Percentiles rank a stretch among this genome's conserved stretches.
These are phyloP conservation scores for Phrynocephalus versicolor DNA, from an alignment of 2,113 vertebrate species.

Conservation along the genomic window DNA sequence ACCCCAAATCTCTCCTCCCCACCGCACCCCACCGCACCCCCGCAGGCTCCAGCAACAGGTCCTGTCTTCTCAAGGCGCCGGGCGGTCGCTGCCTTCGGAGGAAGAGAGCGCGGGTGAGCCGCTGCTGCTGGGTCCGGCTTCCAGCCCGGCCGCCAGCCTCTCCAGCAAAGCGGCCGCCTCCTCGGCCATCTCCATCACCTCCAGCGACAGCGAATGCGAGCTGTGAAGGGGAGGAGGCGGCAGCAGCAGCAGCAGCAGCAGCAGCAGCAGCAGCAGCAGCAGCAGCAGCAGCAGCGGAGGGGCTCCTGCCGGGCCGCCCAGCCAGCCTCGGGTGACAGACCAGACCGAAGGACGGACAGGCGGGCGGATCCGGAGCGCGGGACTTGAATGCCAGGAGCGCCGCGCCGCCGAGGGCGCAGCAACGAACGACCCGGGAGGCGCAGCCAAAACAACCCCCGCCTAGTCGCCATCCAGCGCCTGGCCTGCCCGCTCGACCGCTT, in stretches of 20 bases:
- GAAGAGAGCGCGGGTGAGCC: conserved; percentile 88
- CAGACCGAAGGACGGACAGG: neutral
- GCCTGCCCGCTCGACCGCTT: conserved; percentile 55
- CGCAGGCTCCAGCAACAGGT: conserved; percentile 96
- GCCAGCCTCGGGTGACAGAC: too few species aligned
- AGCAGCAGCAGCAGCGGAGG: too few species aligned
- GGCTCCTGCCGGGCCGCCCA: neutral
- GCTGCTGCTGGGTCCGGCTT: conserved; percentile 81
- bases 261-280: conserved; percentile 21
- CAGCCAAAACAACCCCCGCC: conserved; percentile 76
- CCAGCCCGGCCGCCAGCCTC: conserved; percentile 93
- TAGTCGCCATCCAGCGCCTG: conserved; percentile 61
- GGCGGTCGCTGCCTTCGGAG: conserved; percentile 84
- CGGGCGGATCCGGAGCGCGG: too few species aligned
- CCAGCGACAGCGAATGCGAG: conserved; percentile 99
- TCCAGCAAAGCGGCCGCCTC: conserved; percentile 96
- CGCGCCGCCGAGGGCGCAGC: neutral
- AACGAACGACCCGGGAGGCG: conserved; percentile 48
- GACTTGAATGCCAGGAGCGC: too few species aligned
- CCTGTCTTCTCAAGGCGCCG: conserved; percentile 89
- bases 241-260: neutral
- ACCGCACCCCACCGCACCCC: conserved; percentile 12
- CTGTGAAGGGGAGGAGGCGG: conserved; percentile 79
- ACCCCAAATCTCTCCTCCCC: neutral
- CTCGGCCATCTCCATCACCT: conserved; percentile 99